Evolutionary conservation across 2,113 vertebrate species (phyloP), one percentile per base, ranked within the genome.

Genomic region (Microcebus jonahi): DNA sequence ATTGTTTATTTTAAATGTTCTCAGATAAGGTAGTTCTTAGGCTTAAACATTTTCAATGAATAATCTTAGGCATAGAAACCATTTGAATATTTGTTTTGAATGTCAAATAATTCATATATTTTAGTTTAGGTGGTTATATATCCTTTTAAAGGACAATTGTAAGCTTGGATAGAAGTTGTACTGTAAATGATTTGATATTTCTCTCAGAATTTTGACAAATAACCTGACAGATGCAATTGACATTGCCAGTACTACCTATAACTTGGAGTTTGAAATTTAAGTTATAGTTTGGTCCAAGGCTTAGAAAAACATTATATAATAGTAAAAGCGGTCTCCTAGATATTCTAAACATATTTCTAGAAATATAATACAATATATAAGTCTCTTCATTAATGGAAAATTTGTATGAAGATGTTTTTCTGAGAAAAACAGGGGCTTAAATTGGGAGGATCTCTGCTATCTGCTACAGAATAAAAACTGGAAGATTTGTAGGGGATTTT

Each of bases 1-100:
- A 42, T 70, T 83, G n/a, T 12, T 94, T 34, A 91, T 79, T 96
- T 93, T 25, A 88, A 96, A 88, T 88, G 9, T 82, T 86, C 27
- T 83, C 57, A 88, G 27, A 29, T 93, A 87, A 93, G 87, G 36
- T 48, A 39, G 7, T 55, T 81, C 25, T 88, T 67, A n/a, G 4
- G 31, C n/a, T 85, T 88, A 75, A 48, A 65, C 8, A 79, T 79
- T 94, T 94, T 96, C 31, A 71, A 10, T n/a, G 17, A 96, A 75
- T 68, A 83, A 90, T 57, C 1, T 36, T n/a, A 87, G 23, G 14
- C 29, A 94, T 83, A 87, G 13, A 75, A 20, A 23, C 67, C 11
- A 80, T 63, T 79, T 90, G 27, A 75, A 15, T 83, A 39, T 71
- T 91, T 88, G 23, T 90, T 67, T 93, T 79, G 79, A 80, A 95